Percentiles rank a stretch among this genome's conserved stretches.
Conservation (phyloP, 2,113 vertebrate genomes). For the Malurus cyaneus region DNA sequence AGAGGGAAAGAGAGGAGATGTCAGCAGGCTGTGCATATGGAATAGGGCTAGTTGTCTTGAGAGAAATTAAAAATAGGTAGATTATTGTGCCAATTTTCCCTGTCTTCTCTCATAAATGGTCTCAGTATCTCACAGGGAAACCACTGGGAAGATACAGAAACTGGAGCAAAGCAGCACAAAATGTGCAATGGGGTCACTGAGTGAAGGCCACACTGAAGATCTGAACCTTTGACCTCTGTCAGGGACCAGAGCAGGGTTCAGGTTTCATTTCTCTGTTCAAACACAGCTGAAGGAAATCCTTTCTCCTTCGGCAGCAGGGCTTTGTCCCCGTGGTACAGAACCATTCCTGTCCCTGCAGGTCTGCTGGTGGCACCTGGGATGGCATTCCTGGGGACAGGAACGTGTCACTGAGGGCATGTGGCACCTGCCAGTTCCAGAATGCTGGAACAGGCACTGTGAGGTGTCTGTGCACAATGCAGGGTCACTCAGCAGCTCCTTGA, state of each 20-base stretch:
- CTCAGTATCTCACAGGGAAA: background rate
- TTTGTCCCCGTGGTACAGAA: background rate
- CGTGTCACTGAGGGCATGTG: background rate
- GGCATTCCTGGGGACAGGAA: background rate
- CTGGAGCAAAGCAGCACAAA: background rate
- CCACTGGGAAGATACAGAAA: background rate
- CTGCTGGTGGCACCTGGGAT: background rate
- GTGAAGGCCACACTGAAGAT: background rate
- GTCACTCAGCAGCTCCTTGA: background rate
- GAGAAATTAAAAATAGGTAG: conserved; percentile 43
- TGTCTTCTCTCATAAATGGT: background rate
- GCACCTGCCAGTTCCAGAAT: rapidly evolving
- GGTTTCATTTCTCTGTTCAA: background rate
- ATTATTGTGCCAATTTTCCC: background rate
- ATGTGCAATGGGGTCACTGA: background rate
- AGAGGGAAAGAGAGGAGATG: background rate
- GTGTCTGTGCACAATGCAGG: background rate
- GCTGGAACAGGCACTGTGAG: background rate
- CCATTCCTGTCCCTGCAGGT: background rate
- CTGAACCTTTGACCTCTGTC: background rate
- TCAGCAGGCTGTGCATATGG: conserved; percentile 14
- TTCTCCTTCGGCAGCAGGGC: background rate
- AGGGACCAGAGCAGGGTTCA: background rate
- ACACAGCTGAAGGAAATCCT: background rate
- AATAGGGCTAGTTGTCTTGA: background rate